These are phyloP conservation scores for Rhipidura dahli DNA, from an alignment of 2,113 vertebrate species.

Conservation along the genomic window DNA sequence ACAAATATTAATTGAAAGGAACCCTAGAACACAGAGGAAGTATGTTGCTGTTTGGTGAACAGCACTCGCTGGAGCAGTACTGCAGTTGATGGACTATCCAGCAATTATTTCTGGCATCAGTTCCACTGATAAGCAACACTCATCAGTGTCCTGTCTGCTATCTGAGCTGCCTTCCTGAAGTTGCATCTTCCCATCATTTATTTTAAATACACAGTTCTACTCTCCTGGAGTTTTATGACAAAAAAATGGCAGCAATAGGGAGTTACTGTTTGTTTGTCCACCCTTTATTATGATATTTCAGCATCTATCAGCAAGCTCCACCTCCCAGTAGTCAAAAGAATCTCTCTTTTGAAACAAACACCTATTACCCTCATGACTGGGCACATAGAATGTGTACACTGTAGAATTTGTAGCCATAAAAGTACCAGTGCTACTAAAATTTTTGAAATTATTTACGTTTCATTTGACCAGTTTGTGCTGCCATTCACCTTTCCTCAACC, in stretches of 20 bases:
- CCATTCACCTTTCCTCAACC: constrained; percentile 1
- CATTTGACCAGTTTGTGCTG: neutral
- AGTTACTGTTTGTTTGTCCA: neutral
- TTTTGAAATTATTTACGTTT: neutral
- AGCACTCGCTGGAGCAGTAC: neutral
- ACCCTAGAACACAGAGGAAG: neutral
- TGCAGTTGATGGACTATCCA: neutral
- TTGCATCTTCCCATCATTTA: neutral
- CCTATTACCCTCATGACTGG: neutral
- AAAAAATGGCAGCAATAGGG: neutral
- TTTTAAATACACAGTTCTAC: neutral
- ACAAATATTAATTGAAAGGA: constrained; percentile 7
- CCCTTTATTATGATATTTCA: neutral
- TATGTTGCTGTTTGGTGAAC: neutral
- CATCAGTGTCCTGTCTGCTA: neutral
- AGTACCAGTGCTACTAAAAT: neutral
- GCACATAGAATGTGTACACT: accelerated
- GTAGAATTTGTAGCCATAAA: neutral
- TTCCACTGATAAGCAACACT: neutral
- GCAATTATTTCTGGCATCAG: neutral
- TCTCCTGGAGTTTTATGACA: neutral
- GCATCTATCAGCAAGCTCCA: neutral
- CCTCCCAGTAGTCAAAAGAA: neutral
- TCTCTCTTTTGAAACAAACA: neutral
- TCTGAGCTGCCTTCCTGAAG: neutral